Percentiles rank a stretch among this genome's conserved stretches.
These are phyloP conservation scores for Crocuta crocuta DNA, from an alignment of 2,113 vertebrate genomes.

Conservation along the genomic window DNA sequence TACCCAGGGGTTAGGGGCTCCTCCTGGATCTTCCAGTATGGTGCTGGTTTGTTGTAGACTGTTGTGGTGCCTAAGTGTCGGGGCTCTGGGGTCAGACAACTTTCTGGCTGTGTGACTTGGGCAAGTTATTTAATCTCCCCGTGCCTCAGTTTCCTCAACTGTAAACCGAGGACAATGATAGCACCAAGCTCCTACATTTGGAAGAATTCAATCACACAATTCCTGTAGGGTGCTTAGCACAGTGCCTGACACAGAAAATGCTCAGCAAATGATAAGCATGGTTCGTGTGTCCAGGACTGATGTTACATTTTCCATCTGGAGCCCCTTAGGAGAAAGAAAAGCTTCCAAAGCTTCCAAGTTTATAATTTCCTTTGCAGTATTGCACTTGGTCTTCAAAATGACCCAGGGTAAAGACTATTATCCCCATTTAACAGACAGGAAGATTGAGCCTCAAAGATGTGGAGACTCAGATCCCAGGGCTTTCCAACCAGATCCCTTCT, in stretches of 20 bases:
- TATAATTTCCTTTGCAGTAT: not conserved
- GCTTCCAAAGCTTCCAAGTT: not conserved
- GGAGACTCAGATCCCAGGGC: not conserved
- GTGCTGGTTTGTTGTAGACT: not conserved
- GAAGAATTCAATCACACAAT: not conserved
- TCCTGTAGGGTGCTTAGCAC: rapidly evolving
- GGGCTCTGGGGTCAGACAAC: not conserved
- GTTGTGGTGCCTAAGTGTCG: rapidly evolving
- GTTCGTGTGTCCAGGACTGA: not conserved
- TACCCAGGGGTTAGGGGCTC: not conserved
- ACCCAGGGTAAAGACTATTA: not conserved
- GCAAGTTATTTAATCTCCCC: not conserved
- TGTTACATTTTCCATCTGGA: not conserved
- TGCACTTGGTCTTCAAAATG: not conserved
- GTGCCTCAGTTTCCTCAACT: not conserved
- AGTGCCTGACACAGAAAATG: not conserved
- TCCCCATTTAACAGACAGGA: not conserved
- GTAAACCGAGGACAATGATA: not conserved
- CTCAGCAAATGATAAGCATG: not conserved
- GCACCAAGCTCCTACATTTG: not conserved
- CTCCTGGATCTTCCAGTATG: not conserved
- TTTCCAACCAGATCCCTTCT: not conserved
- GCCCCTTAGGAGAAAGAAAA: not conserved
- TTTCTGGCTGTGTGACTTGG: not conserved
- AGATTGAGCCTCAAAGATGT: not conserved